phyloP scores from a whole-genome alignment of 2,888 invertebrate species.

The Agriopis leucophaearia region DNA sequence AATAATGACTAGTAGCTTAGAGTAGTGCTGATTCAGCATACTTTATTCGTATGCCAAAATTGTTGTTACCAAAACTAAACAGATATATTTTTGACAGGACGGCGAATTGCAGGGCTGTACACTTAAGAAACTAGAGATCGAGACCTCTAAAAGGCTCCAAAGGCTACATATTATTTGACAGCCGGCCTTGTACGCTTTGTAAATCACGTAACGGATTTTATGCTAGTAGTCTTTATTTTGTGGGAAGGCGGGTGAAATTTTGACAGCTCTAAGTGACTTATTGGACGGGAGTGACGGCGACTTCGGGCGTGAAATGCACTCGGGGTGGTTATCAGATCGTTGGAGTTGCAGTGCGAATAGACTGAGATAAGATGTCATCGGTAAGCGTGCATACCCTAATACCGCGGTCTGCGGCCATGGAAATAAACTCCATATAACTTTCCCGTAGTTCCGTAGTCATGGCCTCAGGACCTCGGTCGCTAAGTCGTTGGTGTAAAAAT shows the following conservation, averaged over 20 bases:
- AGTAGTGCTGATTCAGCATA: no score
- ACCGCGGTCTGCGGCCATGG: constrained; percentile 44
- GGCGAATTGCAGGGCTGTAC: no score
- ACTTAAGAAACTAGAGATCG: no score
- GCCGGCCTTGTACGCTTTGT: no score
- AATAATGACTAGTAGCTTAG: no score
- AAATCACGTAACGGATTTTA: no score
- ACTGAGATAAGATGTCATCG: constrained; percentile 62
- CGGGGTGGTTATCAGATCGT: constrained; percentile 48
- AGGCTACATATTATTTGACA: no score
- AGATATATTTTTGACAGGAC: no score
- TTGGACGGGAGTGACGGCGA: constrained; percentile 12
- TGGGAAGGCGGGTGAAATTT: background rate
- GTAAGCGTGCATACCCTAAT: constrained; percentile 50
- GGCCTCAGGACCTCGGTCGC: constrained; percentile 50
- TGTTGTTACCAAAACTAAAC: no score
- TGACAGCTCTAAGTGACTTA: background rate
- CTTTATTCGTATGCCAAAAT: no score
- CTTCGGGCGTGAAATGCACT: constrained; percentile 42
- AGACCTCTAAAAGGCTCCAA: no score
- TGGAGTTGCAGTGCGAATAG: constrained; percentile 65
- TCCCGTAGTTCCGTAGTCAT: constrained; percentile 49
- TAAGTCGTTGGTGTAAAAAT: constrained; percentile 75
- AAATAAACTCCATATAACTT: constrained; percentile 24
- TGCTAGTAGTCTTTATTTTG: no score